Base-by-base conservation (phyloP, 2,888 invertebrate genomes). In the Muscina levida region DNA sequence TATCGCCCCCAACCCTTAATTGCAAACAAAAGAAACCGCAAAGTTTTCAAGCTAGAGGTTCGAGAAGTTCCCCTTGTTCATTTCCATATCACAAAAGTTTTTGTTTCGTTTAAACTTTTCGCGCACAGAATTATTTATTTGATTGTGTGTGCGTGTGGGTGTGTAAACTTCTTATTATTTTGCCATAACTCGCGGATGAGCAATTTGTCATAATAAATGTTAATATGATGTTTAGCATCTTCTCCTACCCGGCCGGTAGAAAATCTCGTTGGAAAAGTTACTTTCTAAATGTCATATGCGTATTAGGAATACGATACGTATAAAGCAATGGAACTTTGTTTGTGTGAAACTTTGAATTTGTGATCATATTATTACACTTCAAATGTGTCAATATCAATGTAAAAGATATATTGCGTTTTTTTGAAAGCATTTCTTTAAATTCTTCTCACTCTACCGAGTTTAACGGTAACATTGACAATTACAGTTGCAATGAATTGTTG, bases 371-470 rank as follows among this genome's bases (percentile, higher is more conserved):
- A 67, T 37, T n/a, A 51, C 57, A 57, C 42, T 26, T 77, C 59
- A 72, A 65, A 68, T 68, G 19, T 68, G 72, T 77, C 72, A 77
- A 72, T 70, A 68, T 72, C 51, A 72, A 57, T 71, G 46, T 71
- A 22, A 65, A n/a, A n/a, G n/a, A n/a, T n/a, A n/a, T n/a, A n/a
- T n/a, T n/a, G n/a, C n/a, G n/a, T n/a, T n/a, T n/a, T n/a, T n/a
- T n/a, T n/a, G n/a, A n/a, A n/a, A n/a, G n/a, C n/a, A n/a, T n/a
- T n/a, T n/a, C n/a, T n/a, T n/a, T n/a, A n/a, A n/a, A n/a, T n/a
- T n/a, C n/a, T n/a, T n/a, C n/a, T n/a, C n/a, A n/a, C n/a, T n/a
- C n/a, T n/a, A n/a, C n/a, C n/a, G n/a, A n/a, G n/a, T n/a, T n/a
- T n/a, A n/a, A n/a, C n/a, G n/a, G n/a, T n/a, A n/a, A n/a, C n/a